phyloP scores from a whole-genome alignment of 2,888 invertebrate genomes.

The Omphaloscelis lunosa region DNA sequence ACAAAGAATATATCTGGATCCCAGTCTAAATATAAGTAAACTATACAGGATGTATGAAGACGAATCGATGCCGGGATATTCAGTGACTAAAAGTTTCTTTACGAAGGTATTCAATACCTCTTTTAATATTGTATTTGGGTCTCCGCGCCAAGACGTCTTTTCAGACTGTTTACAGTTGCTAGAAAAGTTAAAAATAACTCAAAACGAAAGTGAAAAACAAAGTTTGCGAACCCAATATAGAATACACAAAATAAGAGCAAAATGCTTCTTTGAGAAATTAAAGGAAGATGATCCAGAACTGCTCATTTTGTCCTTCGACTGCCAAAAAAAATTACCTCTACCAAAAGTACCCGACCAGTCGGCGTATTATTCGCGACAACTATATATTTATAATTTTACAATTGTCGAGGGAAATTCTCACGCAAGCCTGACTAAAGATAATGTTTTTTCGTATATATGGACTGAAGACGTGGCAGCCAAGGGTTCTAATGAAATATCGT shows the following conservation, averaged over 20 bases:
- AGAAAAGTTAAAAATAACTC: conserved; percentile 52
- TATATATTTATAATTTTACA: conserved; percentile 67
- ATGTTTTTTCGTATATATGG: conserved; percentile 45
- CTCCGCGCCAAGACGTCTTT: conserved; percentile 45
- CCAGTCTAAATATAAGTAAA: conserved; percentile 45
- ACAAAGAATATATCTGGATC: conserved; percentile 53
- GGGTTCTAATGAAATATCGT: conserved; percentile 63
- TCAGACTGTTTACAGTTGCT: conserved; percentile 50
- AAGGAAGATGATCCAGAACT: conserved; percentile 52
- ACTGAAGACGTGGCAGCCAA: conserved; percentile 60
- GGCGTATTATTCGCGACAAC: conserved; percentile 73
- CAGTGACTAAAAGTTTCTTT: conserved; percentile 48
- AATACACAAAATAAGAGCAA: conserved; percentile 55
- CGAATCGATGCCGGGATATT: conserved; percentile 41
- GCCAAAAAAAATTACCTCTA: conserved; percentile 52
- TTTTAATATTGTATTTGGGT: conserved; percentile 49
- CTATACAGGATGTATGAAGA: conserved; percentile 51
- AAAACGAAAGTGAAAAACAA: conserved; percentile 53
- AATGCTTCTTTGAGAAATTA: conserved; percentile 49
- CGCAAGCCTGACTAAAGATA: conserved; percentile 40
- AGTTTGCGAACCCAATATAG: conserved; percentile 49
- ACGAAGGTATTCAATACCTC: conserved; percentile 40
- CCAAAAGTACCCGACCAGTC: conserved; percentile 69
- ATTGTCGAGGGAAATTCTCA: conserved; percentile 54
- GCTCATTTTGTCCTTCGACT: conserved; percentile 58